Conservation (phyloP, 2,797 vertebrate genomes). For the Spheniscus humboldti region DNA sequence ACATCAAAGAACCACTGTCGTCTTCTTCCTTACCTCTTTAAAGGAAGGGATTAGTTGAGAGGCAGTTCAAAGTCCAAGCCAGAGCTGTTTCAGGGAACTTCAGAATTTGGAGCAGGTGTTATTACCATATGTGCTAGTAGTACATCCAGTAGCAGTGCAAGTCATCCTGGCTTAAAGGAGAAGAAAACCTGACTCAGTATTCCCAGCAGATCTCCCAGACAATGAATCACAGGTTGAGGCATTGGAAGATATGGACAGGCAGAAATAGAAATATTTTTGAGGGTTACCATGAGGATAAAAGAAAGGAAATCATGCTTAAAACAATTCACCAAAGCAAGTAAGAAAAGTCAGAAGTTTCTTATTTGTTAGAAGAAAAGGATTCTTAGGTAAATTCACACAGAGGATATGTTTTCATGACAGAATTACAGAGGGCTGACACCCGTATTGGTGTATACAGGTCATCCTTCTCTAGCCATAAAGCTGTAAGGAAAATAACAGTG, state of each 20-base stretch:
- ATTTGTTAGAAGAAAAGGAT: not conserved
- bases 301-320: not conserved
- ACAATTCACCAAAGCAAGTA: not conserved
- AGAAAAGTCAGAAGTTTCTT: not conserved
- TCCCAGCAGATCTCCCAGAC: conserved; percentile 24
- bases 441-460: not conserved
- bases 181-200: conserved; percentile 52
- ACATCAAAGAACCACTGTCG: conserved; percentile 36
- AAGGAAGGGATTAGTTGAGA: conserved; percentile 55
- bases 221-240: conserved; percentile 41
- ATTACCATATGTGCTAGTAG: conserved; percentile 52
- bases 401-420: not conserved
- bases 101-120: conserved; percentile 58
- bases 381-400: not conserved
- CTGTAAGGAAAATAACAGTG: not conserved
- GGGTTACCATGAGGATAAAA: not conserved
- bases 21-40: conserved; percentile 47
- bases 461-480: not conserved
- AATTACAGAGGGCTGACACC: not conserved
- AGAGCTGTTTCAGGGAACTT: conserved; percentile 31
- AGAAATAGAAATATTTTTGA: conserved; percentile 15
- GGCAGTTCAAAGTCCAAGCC: conserved; percentile 58
- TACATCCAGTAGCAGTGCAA: conserved; percentile 49
- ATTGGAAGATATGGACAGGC: not conserved
- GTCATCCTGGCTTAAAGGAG: conserved; percentile 42